A percentile compares a stretch with the other conserved stretches of the same genome.
phyloP scores from a whole-genome alignment of 2,113 vertebrate genomes.

The Zapus hudsonius region DNA sequence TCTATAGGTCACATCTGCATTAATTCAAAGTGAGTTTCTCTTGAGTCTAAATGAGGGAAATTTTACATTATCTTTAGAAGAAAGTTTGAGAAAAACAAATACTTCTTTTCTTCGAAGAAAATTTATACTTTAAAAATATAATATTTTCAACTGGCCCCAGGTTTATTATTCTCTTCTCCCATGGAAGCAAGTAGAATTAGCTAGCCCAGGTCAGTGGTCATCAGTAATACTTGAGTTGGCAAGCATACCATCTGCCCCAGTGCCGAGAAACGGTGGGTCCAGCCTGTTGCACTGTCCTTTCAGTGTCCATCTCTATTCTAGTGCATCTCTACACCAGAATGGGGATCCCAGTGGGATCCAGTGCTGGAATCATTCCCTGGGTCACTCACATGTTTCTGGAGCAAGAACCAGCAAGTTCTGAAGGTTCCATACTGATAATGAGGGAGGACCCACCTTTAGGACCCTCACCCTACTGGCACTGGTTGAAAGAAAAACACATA shows the following conservation, averaged over 20 bases:
- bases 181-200: neutral
- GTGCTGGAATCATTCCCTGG: neutral
- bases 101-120: neutral
- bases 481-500: no score
- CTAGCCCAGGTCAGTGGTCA: neutral
- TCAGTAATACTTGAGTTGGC: neutral
- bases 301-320: neutral
- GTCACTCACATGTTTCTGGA: neutral
- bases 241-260: no score
- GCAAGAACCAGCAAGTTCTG: neutral
- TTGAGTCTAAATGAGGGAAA: neutral
- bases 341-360: neutral
- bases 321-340: neutral
- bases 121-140: neutral
- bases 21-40: neutral
- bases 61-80: conserved; percentile 10
- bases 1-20: neutral
- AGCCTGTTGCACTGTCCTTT: neutral
- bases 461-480: neutral
- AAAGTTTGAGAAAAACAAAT: neutral
- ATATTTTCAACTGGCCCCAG: neutral
- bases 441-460: neutral
- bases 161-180: neutral
- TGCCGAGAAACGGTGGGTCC: neutral
- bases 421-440: neutral